These are phyloP conservation scores for Coronaproctus castanopsis DNA, from an alignment of 2,888 invertebrate genomes.

Conservation along the genomic window DNA sequence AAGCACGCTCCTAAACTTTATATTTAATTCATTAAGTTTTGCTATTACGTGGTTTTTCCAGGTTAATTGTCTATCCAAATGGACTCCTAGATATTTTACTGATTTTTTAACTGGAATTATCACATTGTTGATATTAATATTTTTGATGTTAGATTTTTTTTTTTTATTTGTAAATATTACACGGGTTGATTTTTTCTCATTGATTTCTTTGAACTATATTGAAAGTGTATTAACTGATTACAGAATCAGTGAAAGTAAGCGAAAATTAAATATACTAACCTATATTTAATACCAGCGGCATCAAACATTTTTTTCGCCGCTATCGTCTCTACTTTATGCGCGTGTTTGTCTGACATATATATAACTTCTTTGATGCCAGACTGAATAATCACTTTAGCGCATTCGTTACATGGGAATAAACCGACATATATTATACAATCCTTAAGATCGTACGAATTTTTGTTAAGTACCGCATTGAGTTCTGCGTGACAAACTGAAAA, in stretches of 20 bases:
- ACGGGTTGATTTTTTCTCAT: no score
- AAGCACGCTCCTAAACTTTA: no score
- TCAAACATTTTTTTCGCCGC: conserved; percentile 70
- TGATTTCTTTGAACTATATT: no score
- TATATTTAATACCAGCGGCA: conserved; percentile 47
- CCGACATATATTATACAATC: conserved; percentile 71
- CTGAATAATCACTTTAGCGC: conserved; percentile 91
- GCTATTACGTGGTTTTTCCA: no score
- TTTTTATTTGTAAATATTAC: no score
- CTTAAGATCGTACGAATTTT: conserved; percentile 53
- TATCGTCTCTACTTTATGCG: conserved; percentile 39
- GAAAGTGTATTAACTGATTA: background rate
- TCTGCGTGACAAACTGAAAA: conserved; percentile 88
- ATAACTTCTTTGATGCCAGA: conserved; percentile 60
- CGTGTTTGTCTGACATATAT: conserved; percentile 66
- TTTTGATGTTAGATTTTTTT: no score
- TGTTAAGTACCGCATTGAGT: conserved; percentile 88
- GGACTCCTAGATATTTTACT: no score
- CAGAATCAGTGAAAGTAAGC: background rate
- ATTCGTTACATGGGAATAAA: conserved; percentile 92
- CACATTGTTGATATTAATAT: no score
- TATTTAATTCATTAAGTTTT: no score
- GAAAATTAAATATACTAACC: conserved; percentile 27
- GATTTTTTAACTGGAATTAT: no score
- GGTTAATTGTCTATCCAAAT: no score